Base-by-base conservation (phyloP, 2,888 invertebrate species). In the Eledone cirrhosa region DNA sequence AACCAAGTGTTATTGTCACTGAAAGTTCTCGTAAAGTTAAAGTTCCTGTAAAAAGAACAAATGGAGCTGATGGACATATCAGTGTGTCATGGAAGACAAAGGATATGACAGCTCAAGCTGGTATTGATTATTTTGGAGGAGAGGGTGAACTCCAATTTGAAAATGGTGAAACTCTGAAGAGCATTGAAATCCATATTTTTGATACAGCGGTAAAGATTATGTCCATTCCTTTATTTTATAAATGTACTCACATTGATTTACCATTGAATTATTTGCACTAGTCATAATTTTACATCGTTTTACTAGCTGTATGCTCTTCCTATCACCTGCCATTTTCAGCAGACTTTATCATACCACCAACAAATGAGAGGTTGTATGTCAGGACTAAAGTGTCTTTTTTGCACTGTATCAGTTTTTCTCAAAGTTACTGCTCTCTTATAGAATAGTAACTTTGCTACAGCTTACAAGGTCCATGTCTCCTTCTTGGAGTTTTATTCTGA, bases 41-140 rank as follows among this genome's bases (percentile, higher is more conserved):
- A 22, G 88, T 93, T 78, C 92, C 92, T 3, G 91, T 93, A 0
- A 84, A 88, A 22, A 88, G 93, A 67, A 87, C 88, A 31, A 90
- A 92, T 82, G 93, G 93, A 14, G 92, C 92, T 14, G 93, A 93
- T 81, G 93, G 93, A 19, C 91, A 91, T 79, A 91, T 92, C 59
- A 88, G 91, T 19, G 91, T 93, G 8, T 90, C 91, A 78, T 93
- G 92, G 92, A 90, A 90, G 81, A 93, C 93, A 0, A 90, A 92
- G 80, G 93, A 93, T 86, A 92, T 93, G 78, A 92, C 93, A 4
- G 93, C 93, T 4, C 89, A 92, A 63, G 90, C 90, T 72, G 92
- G 92, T 14, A 88, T 90, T 79, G 93, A 93, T 87, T 93, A 91
- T 84, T 84, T 89, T 41, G 93, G 93, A 1, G 92, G 92, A 1